Evolutionary conservation across 2,113 vertebrate genomes (phyloP), one percentile per base, ranked within the genome.

Genomic region (Tragelaphus imberbis): DNA sequence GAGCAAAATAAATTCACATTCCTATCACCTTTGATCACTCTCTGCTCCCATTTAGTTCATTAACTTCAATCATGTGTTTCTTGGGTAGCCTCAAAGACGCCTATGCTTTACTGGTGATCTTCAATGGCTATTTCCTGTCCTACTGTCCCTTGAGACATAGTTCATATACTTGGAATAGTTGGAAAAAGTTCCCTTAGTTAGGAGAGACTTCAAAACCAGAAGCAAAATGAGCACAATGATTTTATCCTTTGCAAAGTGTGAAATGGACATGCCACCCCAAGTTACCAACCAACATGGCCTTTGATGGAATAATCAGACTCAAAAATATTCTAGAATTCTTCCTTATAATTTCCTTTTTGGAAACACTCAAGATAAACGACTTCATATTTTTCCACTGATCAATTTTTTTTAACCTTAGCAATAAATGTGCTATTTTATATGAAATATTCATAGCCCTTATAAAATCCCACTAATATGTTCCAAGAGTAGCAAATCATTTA

Each of bases 381-480:
- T 84, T 58, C 21, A 3, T 79, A 49, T 84, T 80, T 97, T 87
- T 16, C 55, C 51, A 96, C 25, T 58, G 47, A 95, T 92, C 40
- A 81, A 53, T 94, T 90, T 94, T 92, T 82, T 84, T 85, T 53
- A 23, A 90, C 53, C 33, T 36, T 81, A 91, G 81, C 77, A 79
- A 97, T 79, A 97, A 96, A 89, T 87, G 61, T 97, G 96, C 84
- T 93, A 94, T 90, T 95, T 94, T 87, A 79, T 84, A 97, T 90
- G 87, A 95, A 97, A 98, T 93, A 97, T 90, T 97, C 90, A 97
- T 77, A 82, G 61, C 14, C 79, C 40, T 95, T 87, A 93, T 88
- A 96, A 95, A 96, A 96, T 88, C 47, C 61, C 77, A 97, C 61
- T 91, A 79, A 92, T 84, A 44, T 8, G 65, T 84, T 95, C 89